Conservation (phyloP, 2,113 vertebrate species). For the Micromys minutus region DNA sequence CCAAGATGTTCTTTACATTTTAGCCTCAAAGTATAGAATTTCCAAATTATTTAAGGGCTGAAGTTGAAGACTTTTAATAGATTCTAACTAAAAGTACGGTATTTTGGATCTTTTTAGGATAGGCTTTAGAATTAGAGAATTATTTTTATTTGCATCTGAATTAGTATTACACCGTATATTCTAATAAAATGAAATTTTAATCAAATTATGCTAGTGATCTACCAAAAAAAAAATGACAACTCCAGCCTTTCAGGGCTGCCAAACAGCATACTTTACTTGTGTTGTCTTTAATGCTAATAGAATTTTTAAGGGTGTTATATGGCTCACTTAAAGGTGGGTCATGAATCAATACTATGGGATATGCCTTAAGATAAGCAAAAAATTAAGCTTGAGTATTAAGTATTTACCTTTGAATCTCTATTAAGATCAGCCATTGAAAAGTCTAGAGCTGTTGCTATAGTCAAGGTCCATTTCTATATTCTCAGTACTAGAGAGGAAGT, state of each 20-base stretch:
- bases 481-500: not conserved
- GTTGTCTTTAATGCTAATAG: conserved; percentile 21
- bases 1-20: not conserved
- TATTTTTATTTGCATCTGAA: not conserved
- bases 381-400: conserved; percentile 75
- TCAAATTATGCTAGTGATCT: conserved; percentile 65
- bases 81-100: conserved; percentile 39
- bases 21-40: not conserved
- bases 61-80: conserved; percentile 10
- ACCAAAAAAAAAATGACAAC: conserved; percentile 73
- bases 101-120: too few relatives aligned
- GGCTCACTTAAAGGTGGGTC: conserved; percentile 76
- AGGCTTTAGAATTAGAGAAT: conserved; percentile 30
- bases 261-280: conserved; percentile 72
- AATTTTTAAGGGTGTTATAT: conserved; percentile 78
- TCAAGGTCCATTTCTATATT: not conserved
- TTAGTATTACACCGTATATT: conserved; percentile 57
- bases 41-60: conserved; percentile 19
- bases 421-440: not conserved
- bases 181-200: conserved; percentile 72
- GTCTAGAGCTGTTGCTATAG: not conserved
- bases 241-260: conserved; percentile 60
- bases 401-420: conserved; percentile 69
- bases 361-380: conserved; percentile 78
- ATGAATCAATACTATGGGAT: conserved; percentile 81